A percentile compares a stretch with the other conserved stretches of the same genome.
These are phyloP conservation scores for Parascotia fuliginaria DNA, from an alignment of 2,888 invertebrate species.

Conservation along the genomic window DNA sequence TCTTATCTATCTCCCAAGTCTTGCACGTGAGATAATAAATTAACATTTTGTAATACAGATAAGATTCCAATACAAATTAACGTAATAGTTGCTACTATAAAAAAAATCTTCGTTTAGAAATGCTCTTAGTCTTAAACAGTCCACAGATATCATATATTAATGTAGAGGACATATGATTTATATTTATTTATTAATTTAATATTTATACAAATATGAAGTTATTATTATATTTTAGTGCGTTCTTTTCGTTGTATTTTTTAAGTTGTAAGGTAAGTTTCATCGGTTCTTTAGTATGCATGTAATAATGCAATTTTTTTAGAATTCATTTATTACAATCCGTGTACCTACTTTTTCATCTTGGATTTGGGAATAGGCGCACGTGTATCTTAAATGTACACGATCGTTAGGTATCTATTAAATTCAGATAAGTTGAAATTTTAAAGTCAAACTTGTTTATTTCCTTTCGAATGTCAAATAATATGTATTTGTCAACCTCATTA, in stretches of 20 bases:
- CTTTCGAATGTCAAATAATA: no score
- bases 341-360: no score
- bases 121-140: slow-evolving; percentile 11
- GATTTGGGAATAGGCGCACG: no score
- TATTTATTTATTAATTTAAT: slow-evolving; percentile 1
- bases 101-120: slow-evolving; percentile 16
- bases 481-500: no score
- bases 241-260: slow-evolving; percentile 33
- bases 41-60: slow-evolving; percentile 22
- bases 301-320: no score
- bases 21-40: slow-evolving; percentile 31
- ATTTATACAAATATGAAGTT: slow-evolving; percentile 38
- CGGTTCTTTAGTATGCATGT: no score
- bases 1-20: not conserved
- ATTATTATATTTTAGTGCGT: slow-evolving; percentile 26
- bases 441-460: no score
- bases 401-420: no score
- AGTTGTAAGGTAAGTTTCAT: slow-evolving; percentile 40
- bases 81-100: slow-evolving; percentile 28
- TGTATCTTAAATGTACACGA: no score
- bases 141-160: slow-evolving; percentile 13
- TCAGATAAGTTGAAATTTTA: no score
- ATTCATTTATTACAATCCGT: no score
- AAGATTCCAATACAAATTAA: slow-evolving; percentile 26
- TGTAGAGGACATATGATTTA: slow-evolving; percentile 13